Base-by-base conservation (phyloP, 2,797 vertebrate species). In the Picus viridis region DNA sequence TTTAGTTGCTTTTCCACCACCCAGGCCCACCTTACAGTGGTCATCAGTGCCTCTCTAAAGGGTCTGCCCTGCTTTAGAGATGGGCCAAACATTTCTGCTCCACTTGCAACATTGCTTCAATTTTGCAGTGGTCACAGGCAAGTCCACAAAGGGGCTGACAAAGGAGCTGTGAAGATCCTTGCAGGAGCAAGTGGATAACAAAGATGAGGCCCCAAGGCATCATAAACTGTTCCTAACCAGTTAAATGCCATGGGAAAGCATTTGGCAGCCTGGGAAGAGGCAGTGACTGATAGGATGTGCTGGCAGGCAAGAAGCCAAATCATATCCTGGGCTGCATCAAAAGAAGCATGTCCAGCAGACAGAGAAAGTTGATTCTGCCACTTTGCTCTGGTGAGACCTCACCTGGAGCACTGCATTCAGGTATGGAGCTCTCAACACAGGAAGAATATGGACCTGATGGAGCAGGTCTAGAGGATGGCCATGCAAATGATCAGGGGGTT, bases 121-220 rank as follows among this genome's bases (percentile, higher is more conserved):
- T 82, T 82, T 84, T 53, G 51, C 57, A 67, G 68, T 1, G 4
- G 26, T 32, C 19, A 39, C 53, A 73, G 59, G 26, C 26, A 86
- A 22, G 22, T 69, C 20, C 29, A 63, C 0, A 0, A 65, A 91
- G 51, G 6, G 29, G 14, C 32, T 58, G 16, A 62, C 0, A 0
- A 65, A 92, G 51, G 7, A 27, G 14, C 32, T 58, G 16, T 59
- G 32, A n/a, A 67, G 18, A 29, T 76, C 73, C 75, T 84, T 68
- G 34, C 20, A 63, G 69, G 36, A 59, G 49, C 0, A 0, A 90
- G 15, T 54, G 5, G 14, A 65, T 86, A 86, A 69, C 0, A 4
- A 65, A 72, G 19, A 72, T 13, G 34, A 82, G 39, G 29, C 10
- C 39, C 54, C 72, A 84, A 79, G 73, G 39, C 43, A 53, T 27